Evolutionary conservation across 2,888 invertebrate species (phyloP).

Genomic region (Meteorus colon): DNA sequence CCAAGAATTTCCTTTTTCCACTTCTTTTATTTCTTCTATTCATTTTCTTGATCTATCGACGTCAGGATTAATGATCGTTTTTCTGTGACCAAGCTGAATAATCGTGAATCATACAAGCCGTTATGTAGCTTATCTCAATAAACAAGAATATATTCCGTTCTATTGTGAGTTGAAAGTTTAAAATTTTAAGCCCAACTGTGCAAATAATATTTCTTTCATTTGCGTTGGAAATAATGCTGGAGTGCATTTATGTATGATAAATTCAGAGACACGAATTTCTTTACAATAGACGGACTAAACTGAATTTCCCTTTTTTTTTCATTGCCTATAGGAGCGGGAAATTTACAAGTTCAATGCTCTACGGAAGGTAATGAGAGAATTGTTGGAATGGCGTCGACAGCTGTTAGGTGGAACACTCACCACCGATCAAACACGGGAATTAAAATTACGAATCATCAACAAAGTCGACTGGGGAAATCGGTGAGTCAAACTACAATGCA

Average conservation of each 20-base stretch:
- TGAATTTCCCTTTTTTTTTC: constrained; percentile 1
- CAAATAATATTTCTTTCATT: background rate
- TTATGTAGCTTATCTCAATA: constrained; percentile 35
- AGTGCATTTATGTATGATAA: no score
- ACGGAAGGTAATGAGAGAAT: constrained; percentile 91
- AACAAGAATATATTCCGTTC: background rate
- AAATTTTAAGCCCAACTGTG: constrained; percentile 7
- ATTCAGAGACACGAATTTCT: no score
- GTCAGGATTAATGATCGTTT: constrained; percentile 18
- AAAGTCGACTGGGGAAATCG: constrained; percentile 98
- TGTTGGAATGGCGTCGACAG: constrained; percentile 89
- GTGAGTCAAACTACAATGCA: constrained; percentile 77
- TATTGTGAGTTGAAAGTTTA: background rate
- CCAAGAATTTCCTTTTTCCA: constrained; percentile 28
- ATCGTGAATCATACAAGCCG: constrained; percentile 35
- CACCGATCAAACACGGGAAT: constrained; percentile 90
- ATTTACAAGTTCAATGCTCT: constrained; percentile 89
- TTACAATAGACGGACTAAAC: background rate
- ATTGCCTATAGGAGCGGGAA: constrained; percentile 81
- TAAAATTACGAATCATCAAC: constrained; percentile 89
- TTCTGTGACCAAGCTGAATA: constrained; percentile 13
- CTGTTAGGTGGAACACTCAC: constrained; percentile 91
- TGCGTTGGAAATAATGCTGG: no score
- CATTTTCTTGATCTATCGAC: constrained; percentile 33
- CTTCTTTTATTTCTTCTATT: constrained; percentile 36